phyloP scores from a whole-genome alignment of 2,888 invertebrate species.

The Eulithis prunata region DNA sequence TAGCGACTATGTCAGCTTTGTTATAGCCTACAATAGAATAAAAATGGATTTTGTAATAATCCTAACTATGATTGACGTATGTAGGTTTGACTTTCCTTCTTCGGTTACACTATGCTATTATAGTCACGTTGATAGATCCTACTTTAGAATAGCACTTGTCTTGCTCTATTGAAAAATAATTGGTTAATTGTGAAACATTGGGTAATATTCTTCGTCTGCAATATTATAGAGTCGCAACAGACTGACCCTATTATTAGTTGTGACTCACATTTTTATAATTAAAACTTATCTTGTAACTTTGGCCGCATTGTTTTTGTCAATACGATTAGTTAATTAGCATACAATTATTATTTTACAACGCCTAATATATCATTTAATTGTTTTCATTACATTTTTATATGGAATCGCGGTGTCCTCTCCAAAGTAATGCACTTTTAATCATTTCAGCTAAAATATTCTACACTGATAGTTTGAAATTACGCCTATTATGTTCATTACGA shows the following conservation, averaged over 20 bases:
- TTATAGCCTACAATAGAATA: too few species aligned
- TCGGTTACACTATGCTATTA: neutral
- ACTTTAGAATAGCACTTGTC: neutral
- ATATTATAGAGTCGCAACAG: neutral
- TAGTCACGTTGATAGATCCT: neutral
- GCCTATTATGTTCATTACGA: slow-evolving; percentile 14
- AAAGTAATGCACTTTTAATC: too few species aligned
- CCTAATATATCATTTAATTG: too few species aligned
- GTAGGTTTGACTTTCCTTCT: neutral
- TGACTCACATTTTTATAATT: slow-evolving; percentile 2
- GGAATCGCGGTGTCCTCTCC: too few species aligned
- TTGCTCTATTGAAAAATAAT: slow-evolving; percentile 4
- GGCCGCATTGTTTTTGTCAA: neutral
- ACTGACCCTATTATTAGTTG: slow-evolving; percentile 9
- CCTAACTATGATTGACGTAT: too few species aligned
- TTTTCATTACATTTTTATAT: too few species aligned
- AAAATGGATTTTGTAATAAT: neutral
- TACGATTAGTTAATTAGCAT: neutral
- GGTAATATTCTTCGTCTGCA: slow-evolving; percentile 11
- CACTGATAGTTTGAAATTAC: slow-evolving; percentile 13
- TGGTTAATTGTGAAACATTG: neutral
- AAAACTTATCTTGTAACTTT: neutral
- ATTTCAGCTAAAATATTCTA: too few species aligned
- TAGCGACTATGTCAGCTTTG: too few species aligned
- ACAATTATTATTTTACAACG: too few species aligned